Evolutionary conservation across 2,797 vertebrate species (phyloP), one percentile per base, ranked within the genome.

Genomic region (Atherinosoma microstoma): DNA sequence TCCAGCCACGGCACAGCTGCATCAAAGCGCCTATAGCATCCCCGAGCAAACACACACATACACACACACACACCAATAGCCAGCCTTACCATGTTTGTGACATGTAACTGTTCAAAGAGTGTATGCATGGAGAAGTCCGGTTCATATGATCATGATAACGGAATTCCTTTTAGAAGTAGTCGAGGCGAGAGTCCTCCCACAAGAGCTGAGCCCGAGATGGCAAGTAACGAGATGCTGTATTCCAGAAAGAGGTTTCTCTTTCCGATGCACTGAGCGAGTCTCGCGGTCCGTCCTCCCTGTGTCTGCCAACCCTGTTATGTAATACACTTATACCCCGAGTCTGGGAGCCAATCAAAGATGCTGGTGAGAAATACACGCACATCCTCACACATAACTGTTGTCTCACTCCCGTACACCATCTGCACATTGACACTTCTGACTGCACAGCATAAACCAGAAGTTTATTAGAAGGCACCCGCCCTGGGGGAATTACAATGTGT

Each of bases 221-320:
- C 35, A 84, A 89, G 87, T 79, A 82, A 83, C 82, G 60, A 87
- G 83, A 82, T 64, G 81, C 75, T 58, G 79, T 88, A 85, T 89
- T 89, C 91, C 91, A 90, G 82, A 90, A 89, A 90, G 87, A 92
- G 84, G 84, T 87, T 92, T 72, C 84, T 92, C 80, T 91, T 80
- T 88, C 89, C 83, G 78, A 91, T 77, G 89, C 91, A 87, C 89
- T n/a, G 74, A 87, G 88, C 67, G 82, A 90, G 87, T 92, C 87
- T 92, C 88, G 64, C 90, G 59, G 76, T 92, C 84, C 76, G 84
- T 91, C 89, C 91, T 92, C 90, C 91, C 89, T 78, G 89, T 92
- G 91, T 93, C 94, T 94, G 91, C 91, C 90, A 93, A 87, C 88
- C 85, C 81, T 82, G 89, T 94, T 94, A 94, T 93, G 94, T 93